A percentile compares a stretch with the other conserved stretches of the same genome.
These are phyloP conservation scores for Stenoptilia bipunctidactyla DNA, from an alignment of 2,888 invertebrate genomes.

Conservation along the genomic window DNA sequence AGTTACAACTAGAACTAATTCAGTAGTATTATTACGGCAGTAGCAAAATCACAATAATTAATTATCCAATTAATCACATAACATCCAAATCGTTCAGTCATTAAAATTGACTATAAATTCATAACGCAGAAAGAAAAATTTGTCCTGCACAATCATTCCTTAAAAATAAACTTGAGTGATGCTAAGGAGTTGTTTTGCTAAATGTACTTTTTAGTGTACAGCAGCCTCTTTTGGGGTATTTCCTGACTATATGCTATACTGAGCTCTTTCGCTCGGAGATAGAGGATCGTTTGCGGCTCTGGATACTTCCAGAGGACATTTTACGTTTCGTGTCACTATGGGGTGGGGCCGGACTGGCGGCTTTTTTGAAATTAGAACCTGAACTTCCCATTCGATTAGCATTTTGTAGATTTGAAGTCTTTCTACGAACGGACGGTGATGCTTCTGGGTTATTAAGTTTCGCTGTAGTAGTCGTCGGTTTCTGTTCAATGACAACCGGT, in stretches of 20 bases:
- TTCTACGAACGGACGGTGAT: conserved; percentile 53
- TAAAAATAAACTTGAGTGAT: background rate
- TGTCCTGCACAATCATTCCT: background rate
- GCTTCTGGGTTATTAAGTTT: conserved; percentile 52
- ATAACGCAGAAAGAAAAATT: conserved; percentile 4
- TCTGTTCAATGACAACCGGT: conserved; percentile 46
- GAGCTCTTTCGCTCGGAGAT: conserved; percentile 59
- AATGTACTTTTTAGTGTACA: conserved; percentile 11
- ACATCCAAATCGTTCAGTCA: conserved; percentile 16
- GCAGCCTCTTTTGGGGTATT: background rate
- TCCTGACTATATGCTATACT: conserved; percentile 39
- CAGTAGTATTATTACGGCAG: conserved; percentile 20
- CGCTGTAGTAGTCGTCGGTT: conserved; percentile 31
- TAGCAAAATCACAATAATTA: conserved; percentile 23
- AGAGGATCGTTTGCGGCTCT: conserved; percentile 54
- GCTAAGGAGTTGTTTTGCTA: background rate
- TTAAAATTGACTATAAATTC: conserved; percentile 8
- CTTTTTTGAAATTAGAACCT: conserved; percentile 33
- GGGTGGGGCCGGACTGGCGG: conserved; percentile 31
- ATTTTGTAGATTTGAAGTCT: conserved; percentile 47
- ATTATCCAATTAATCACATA: conserved; percentile 29
- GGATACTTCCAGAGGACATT: conserved; percentile 62
- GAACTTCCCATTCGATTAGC: conserved; percentile 46
- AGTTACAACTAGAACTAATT: too few relatives aligned
- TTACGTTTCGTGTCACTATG: conserved; percentile 47